Evolutionary conservation across 2,888 invertebrate species (phyloP), one percentile per base, ranked within the genome.

Genomic region (Leptopilina drosophilae): DNA sequence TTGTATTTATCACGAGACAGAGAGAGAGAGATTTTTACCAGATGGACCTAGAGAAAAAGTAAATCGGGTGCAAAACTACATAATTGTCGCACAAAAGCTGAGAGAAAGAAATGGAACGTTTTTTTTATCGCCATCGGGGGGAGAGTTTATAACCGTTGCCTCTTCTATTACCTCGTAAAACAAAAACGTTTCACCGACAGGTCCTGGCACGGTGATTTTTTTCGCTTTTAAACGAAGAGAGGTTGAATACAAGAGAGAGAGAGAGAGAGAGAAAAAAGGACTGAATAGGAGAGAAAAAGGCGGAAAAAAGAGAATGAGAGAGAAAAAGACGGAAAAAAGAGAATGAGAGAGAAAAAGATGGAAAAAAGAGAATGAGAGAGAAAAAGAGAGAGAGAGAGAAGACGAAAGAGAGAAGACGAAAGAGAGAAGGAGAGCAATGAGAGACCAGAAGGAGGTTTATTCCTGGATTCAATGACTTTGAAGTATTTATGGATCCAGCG

Each of bases 401-500:
- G 6, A 0, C 1, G 46, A 46, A 9, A 46, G 46, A 46, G 46
- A 33, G 33, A 33, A 33, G 33, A 33, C 33, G 33, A 46, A 8
- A 46, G 46, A 46, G 33, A 33, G 33, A 33, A 4, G 5, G 33
- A 33, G 33, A 33, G 33, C 33, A 33, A 33, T 33, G 33, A 33
- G 49, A 49, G 49, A 49, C 49, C 49, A 49, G 49, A 49, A 65
- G 49, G 77, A 78, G 76, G 84, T 80, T 49, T 88, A 88, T 88
- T 88, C 87, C 84, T 66, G 86, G 84, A 84, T 82, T 84, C 84
- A 87, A 87, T 86, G 87, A 86, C 88, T 85, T 87, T 84, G 84
- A 83, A 82, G 84, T 88, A 88, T 88, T 88, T 88, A 87, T 87
- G 88, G 88, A 88, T 81, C 84, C 85, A 82, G 83, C 83, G 80